Evolutionary conservation across 1,140 invertebrate genomes (phyloP), one percentile per base, ranked within the genome.

Genomic region (Camponotus floridanus): DNA sequence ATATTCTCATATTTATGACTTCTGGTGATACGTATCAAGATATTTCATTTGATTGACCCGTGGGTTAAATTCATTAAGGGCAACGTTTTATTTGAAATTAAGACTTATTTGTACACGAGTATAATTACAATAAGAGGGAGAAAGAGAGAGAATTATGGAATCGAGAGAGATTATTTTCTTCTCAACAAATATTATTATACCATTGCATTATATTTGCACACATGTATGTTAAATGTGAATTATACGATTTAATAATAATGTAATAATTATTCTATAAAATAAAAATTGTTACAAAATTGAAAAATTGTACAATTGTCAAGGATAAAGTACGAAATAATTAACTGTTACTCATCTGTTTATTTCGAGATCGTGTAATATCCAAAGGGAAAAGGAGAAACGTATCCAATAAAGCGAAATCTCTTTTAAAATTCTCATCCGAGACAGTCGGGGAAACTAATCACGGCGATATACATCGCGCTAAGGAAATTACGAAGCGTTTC

Each of bases 401-500:
- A 9, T 45, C 51, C 26, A 33, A 71, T 33, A 59, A 42, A 73
- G 26, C 55, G 21, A 15, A 73, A 81, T 26, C 39, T 39, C 79
- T 61, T 67, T 80, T 55, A 59, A 70, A 80, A 57, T 83, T 74
- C 39, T 42, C 51, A 61, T 73, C 55, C 57, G 31, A 62, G 51
- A 61, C 79, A 83, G 68, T 83, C 48, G 39, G 68, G 79, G 79
- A 74, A 83, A 83, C 79, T 83, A 83, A 83, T 83, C 79, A 83
- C 79, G 39, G 68, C 79, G 68, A 83, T 83, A 83, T 31, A 74
- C 68, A 83, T 83, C 79, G 67, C 78, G 45, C 67, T 81, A 81
- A 81, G 79, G 68, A 83, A 83, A 83, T 83, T 83, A 83, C 79
- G 26, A 39, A 45, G 55, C 51, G 67, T 31, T 42, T 81, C 55